Evolutionary conservation across 2,888 invertebrate genomes (phyloP).

Genomic region (Dynastes tityus): DNA sequence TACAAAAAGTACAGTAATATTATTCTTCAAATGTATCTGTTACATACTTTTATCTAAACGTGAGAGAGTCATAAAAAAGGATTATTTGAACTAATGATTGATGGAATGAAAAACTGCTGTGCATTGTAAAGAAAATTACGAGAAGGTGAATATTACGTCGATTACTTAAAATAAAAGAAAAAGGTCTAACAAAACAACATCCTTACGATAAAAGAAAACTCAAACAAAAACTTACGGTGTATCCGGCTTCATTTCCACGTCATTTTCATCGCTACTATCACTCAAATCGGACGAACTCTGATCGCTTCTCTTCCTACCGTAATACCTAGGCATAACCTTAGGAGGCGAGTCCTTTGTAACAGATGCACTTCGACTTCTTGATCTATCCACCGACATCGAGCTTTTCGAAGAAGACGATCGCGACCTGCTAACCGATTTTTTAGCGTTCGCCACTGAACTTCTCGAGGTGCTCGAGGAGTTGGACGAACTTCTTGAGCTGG

Average conservation of each 20-base stretch:
- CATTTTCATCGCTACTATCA: constrained; percentile 63
- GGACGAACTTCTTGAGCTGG: constrained; percentile 47
- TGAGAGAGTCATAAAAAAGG: no score
- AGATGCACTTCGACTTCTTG: constrained; percentile 57
- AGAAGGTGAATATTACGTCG: not conserved
- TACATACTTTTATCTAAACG: no score
- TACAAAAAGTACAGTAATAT: no score
- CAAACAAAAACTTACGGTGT: constrained; percentile 48
- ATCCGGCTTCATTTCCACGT: constrained; percentile 39
- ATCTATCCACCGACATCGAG: constrained; percentile 52
- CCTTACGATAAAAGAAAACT: constrained; percentile 32
- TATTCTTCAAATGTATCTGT: no score
- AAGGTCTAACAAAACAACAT: constrained; percentile 33
- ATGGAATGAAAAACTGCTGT: no score
- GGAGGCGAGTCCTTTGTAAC: constrained; percentile 62
- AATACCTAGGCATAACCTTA: constrained; percentile 72
- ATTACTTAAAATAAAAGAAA: not conserved
- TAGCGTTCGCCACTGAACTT: constrained; percentile 18
- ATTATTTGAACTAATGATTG: no score
- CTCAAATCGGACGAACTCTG: constrained; percentile 72
- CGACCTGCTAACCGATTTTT: constrained; percentile 53
- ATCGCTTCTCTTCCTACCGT: constrained; percentile 74
- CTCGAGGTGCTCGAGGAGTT: constrained; percentile 46
- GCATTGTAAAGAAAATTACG: no score
- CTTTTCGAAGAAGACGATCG: constrained; percentile 59